phyloP scores from a whole-genome alignment of 1,140 invertebrate species.

The Kradibia gibbosae region DNA sequence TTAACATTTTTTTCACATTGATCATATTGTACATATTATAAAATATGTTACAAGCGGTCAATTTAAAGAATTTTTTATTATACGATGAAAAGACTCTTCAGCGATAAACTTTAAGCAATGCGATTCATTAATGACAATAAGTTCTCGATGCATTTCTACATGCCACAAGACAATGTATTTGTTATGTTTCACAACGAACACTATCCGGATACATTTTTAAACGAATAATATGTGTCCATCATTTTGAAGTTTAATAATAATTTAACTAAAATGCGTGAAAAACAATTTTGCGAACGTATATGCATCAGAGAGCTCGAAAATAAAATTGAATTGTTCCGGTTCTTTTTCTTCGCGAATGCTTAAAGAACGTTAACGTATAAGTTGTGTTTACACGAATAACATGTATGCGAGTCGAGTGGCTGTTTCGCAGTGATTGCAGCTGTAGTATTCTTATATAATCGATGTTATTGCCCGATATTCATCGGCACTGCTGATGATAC shows the following conservation, averaged over 20 bases:
- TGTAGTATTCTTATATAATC: slow-evolving; percentile 34
- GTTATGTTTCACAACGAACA: neutral
- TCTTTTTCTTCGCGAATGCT: neutral
- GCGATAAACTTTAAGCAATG: neutral
- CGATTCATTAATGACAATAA: neutral
- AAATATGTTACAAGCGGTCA: too few species aligned
- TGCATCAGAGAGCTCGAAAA: too few species aligned
- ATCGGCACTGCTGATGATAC: slow-evolving; percentile 15
- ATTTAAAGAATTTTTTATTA: neutral
- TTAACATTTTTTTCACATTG: too few species aligned
- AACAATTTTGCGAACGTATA: too few species aligned
- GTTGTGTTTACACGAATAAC: slow-evolving; percentile 23
- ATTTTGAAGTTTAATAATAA: too few species aligned
- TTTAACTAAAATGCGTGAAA: too few species aligned
- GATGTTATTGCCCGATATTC: slow-evolving; percentile 36
- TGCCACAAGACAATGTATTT: neutral
- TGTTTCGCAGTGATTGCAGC: slow-evolving; percentile 11
- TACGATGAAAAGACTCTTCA: neutral
- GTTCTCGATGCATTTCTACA: neutral
- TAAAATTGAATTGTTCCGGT: neutral
- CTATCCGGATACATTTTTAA: too few species aligned
- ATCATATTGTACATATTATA: too few species aligned
- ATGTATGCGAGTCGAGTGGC: slow-evolving; percentile 14
- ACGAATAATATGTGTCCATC: too few species aligned
- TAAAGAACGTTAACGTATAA: slow-evolving; percentile 20